Conservation (phyloP, 2,888 invertebrate species). For the Ommatoiulus sabulosus region DNA sequence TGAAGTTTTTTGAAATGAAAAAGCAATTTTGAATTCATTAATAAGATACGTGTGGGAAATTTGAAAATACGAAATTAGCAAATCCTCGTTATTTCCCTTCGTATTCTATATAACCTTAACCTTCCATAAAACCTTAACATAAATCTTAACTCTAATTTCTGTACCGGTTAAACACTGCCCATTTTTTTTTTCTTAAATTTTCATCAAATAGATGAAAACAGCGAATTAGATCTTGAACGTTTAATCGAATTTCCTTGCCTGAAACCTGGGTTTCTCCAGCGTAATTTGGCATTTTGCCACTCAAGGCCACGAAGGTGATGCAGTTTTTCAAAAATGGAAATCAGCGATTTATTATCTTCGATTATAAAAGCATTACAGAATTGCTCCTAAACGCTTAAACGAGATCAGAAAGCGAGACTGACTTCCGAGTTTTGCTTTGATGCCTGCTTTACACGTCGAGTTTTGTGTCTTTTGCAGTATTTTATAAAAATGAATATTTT, state of each 20-base stretch:
- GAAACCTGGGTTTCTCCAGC: neutral
- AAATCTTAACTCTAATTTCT: too few species aligned
- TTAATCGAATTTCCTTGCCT: neutral
- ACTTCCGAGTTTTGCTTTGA: neutral
- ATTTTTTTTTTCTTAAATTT: neutral
- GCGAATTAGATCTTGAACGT: neutral
- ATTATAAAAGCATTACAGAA: slow-evolving; percentile 33
- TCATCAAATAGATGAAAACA: neutral
- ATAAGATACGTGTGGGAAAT: too few species aligned
- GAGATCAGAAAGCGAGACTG: neutral
- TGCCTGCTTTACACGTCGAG: neutral
- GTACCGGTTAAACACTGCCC: too few species aligned
- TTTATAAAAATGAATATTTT: slow-evolving; percentile 35
- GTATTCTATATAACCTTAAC: too few species aligned
- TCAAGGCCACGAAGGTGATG: neutral
- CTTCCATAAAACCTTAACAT: too few species aligned
- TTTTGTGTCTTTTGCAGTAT: neutral
- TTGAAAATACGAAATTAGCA: too few species aligned
- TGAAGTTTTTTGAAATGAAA: too few species aligned
- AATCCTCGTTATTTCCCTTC: too few species aligned
- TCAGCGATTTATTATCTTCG: slow-evolving; percentile 24
- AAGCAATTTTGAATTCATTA: too few species aligned
- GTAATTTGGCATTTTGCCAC: neutral
- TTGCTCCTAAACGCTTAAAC: neutral
- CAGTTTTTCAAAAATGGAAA: neutral